Percentiles rank a stretch among this genome's conserved stretches.
Conservation (phyloP, 2,113 vertebrate genomes). For the Cyprinodon tularosa region DNA sequence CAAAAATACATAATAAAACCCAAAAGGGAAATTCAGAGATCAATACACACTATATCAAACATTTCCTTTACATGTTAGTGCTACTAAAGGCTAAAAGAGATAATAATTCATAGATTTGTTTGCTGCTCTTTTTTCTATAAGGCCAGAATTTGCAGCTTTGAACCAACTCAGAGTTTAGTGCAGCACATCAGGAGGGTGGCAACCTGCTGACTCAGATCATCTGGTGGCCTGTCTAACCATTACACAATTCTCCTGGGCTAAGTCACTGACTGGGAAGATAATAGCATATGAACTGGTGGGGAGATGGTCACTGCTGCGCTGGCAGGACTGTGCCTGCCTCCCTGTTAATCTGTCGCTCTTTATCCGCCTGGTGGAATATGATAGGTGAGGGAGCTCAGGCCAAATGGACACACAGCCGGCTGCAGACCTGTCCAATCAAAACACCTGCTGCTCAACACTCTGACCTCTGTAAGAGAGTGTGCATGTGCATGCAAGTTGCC, state of each 20-base stretch:
- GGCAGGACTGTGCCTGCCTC: slow-evolving; percentile 50
- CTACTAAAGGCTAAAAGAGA: neutral
- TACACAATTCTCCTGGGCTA: slow-evolving; percentile 56
- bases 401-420: slow-evolving; percentile 44
- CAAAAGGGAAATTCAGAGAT: too few species aligned
- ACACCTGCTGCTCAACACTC: slow-evolving; percentile 66
- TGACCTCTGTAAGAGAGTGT: slow-evolving; percentile 36
- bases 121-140: neutral
- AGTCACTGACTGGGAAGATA: slow-evolving; percentile 58
- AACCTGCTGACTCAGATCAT: slow-evolving; percentile 57
- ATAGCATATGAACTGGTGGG: slow-evolving; percentile 29
- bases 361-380: slow-evolving; percentile 61
- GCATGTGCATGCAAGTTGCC: slow-evolving; percentile 10
- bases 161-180: slow-evolving; percentile 17
- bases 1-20: too few species aligned
- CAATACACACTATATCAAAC: too few species aligned
- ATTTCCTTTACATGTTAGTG: neutral
- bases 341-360: slow-evolving; percentile 68
- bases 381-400: slow-evolving; percentile 45
- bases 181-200: slow-evolving; percentile 18
- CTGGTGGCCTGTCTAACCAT: slow-evolving; percentile 57
- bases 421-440: slow-evolving; percentile 62
- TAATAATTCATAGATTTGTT: neutral
- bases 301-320: slow-evolving; percentile 47
- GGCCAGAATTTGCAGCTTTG: slow-evolving; percentile 7